Conservation (phyloP, 2,888 invertebrate species). For the Dynastes tityus region DNA sequence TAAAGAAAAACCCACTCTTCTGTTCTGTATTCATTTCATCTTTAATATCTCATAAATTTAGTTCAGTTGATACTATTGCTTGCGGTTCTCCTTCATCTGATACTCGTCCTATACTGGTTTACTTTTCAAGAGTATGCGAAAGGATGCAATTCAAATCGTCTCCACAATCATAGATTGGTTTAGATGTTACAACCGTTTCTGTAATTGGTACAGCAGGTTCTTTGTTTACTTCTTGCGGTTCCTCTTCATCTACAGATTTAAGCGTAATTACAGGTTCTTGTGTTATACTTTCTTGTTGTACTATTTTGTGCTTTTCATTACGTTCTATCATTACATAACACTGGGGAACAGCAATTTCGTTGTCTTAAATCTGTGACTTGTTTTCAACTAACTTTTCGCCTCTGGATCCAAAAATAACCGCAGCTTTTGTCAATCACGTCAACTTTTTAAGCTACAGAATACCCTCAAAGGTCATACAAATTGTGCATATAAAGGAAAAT, state of each 20-base stretch:
- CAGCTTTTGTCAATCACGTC: too few relatives aligned
- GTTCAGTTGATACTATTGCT: conserved; percentile 2
- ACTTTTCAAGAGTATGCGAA: conserved; percentile 48
- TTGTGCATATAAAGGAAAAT: too few relatives aligned
- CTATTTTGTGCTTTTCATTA: conserved; percentile 50
- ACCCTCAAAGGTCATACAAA: too few relatives aligned
- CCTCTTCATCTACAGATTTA: conserved; percentile 53
- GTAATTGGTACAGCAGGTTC: conserved; percentile 28
- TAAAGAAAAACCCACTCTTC: too few relatives aligned
- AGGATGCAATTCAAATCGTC: conserved; percentile 9
- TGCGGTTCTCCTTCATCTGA: conserved; percentile 50
- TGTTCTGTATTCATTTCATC: too few relatives aligned
- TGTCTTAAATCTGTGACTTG: too few relatives aligned
- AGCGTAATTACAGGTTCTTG: conserved; percentile 49
- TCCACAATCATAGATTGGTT: not conserved
- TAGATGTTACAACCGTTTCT: conserved; percentile 24
- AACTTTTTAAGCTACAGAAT: too few relatives aligned
- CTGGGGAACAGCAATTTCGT: too few relatives aligned
- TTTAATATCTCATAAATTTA: too few relatives aligned
- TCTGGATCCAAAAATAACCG: too few relatives aligned
- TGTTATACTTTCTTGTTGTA: conserved; percentile 50
- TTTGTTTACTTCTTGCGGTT: conserved; percentile 47
- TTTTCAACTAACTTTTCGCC: too few relatives aligned
- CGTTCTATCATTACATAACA: conserved; percentile 51
- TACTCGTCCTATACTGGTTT: not conserved